Percentiles rank a stretch among this genome's conserved stretches.
phyloP scores from a whole-genome alignment of 92 coral and sea anemone genomes.

The Phymanthus crucifer region DNA sequence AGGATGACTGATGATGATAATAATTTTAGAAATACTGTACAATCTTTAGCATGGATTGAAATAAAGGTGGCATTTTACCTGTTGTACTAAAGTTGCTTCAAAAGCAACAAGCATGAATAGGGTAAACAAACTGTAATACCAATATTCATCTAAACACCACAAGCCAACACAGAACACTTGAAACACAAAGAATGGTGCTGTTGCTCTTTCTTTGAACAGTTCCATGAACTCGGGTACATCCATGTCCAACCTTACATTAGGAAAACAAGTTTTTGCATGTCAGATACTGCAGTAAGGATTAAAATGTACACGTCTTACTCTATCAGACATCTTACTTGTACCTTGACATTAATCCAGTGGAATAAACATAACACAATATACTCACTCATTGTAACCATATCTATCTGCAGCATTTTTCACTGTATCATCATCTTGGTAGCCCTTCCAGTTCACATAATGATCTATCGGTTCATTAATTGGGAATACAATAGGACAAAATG shows the following conservation, averaged over 20 bases:
- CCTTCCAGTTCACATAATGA: conserved; percentile 78
- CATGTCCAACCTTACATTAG: conserved; percentile 74
- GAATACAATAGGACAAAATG: conserved; percentile 81
- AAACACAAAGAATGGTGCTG: conserved; percentile 98
- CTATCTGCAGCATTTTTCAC: conserved; percentile 63
- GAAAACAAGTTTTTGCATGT: not conserved
- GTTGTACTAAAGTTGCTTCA: conserved; percentile 98
- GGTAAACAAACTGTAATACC: conserved; percentile 98
- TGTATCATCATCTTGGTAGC: conserved; percentile 87
- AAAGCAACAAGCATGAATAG: conserved; percentile 95
- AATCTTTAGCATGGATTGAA: not conserved
- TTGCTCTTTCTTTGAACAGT: conserved; percentile 88
- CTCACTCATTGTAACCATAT: conserved; percentile 90
- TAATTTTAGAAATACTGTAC: not conserved
- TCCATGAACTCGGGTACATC: conserved; percentile 94
- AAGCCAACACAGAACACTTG: conserved; percentile 99
- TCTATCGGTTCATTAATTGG: conserved; percentile 84
- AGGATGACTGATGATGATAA: not conserved
- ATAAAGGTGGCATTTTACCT: conserved; percentile 61
- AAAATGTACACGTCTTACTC: no score
- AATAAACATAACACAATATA: no score
- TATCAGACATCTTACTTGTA: not conserved
- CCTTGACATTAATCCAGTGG: not conserved
- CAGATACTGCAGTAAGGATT: not conserved
- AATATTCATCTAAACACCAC: conserved; percentile 99